Base-by-base conservation (phyloP, 1,140 invertebrate species). In the Hormaphis cornu region DNA sequence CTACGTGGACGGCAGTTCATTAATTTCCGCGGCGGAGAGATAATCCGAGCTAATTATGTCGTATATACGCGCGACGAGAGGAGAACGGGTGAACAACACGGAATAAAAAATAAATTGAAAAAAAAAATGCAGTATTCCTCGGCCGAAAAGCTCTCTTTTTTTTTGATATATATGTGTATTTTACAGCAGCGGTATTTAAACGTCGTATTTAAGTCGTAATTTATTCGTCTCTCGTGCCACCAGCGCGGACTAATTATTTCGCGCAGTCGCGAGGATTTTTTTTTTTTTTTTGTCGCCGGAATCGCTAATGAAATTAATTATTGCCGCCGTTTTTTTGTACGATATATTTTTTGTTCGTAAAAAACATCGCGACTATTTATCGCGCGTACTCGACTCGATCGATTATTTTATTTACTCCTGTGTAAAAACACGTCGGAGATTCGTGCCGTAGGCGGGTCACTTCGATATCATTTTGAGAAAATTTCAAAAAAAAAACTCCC, bases 101-200 rank as follows among this genome's bases (percentile, higher is more conserved):
- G n/a, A 58, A 58, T 58, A 58, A 58, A 58, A 58, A 58, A 58
- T 58, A n/a, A n/a, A n/a, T n/a, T n/a, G n/a, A n/a, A n/a, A n/a
- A n/a, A n/a, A n/a, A n/a, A n/a, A n/a, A n/a, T n/a, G n/a, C n/a
- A n/a, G 24, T 66, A 33, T 66, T 66, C 42, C 44, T 66, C 50
- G 44, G 26, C 35, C n/a, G 46, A 63, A 61, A 63, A 63, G 58
- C 58, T 63, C 58, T 63, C 58, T 63, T n/a, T n/a, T n/a, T n/a
- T n/a, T n/a, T n/a, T 33, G 58, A 63, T 66, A 66, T 48, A 50
- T 66, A 66, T 66, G n/a, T n/a, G n/a, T n/a, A n/a, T n/a, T n/a
- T n/a, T n/a, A n/a, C n/a, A n/a, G n/a, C n/a, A 48, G 61, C 28
- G 40, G 42, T 66, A 66, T 66, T 66, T 66, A 48, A 66, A 66